Percentiles rank a stretch among this genome's conserved stretches.
Evolutionary conservation across 2,113 vertebrate species (phyloP).

Genomic region (Boulengeromyrus knoepffleri): DNA sequence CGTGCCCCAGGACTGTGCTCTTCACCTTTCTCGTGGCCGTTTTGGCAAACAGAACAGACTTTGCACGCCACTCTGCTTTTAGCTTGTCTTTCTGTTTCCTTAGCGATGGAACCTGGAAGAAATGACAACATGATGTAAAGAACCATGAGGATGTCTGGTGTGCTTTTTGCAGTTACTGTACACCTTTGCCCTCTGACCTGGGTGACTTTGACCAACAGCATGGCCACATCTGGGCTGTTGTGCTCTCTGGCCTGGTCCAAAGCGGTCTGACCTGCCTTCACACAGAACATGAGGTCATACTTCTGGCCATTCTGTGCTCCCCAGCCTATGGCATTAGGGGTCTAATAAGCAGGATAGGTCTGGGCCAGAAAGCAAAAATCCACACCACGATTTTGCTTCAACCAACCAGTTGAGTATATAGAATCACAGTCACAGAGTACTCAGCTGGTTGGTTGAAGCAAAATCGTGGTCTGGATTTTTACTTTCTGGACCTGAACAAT

Average conservation of each 20-base stretch:
- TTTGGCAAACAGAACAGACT: slow-evolving; percentile 68
- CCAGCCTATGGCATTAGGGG: neutral
- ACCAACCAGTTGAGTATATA: neutral
- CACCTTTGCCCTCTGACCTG: slow-evolving; percentile 60
- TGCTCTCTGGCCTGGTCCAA: slow-evolving; percentile 76
- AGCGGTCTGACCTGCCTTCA: slow-evolving; percentile 77
- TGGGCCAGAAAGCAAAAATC: neutral
- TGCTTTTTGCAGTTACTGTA: neutral
- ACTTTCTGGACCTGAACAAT: neutral
- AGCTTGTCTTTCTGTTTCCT: slow-evolving; percentile 72
- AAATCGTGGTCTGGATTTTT: neutral
- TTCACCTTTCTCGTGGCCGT: slow-evolving; percentile 47
- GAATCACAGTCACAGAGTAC: neutral
- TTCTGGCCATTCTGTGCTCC: neutral
- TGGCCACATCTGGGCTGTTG: slow-evolving; percentile 72
- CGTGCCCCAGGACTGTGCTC: neutral
- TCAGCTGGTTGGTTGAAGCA: neutral
- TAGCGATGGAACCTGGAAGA: slow-evolving; percentile 34
- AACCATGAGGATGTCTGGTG: neutral
- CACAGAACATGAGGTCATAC: neutral
- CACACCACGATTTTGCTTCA: neutral
- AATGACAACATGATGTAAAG: neutral
- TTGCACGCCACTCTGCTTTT: slow-evolving; percentile 67
- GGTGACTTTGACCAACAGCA: slow-evolving; percentile 75
- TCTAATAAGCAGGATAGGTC: neutral